These are phyloP conservation scores for Anomalospiza imberbis DNA, from an alignment of 2,797 vertebrate species.

Conservation along the genomic window DNA sequence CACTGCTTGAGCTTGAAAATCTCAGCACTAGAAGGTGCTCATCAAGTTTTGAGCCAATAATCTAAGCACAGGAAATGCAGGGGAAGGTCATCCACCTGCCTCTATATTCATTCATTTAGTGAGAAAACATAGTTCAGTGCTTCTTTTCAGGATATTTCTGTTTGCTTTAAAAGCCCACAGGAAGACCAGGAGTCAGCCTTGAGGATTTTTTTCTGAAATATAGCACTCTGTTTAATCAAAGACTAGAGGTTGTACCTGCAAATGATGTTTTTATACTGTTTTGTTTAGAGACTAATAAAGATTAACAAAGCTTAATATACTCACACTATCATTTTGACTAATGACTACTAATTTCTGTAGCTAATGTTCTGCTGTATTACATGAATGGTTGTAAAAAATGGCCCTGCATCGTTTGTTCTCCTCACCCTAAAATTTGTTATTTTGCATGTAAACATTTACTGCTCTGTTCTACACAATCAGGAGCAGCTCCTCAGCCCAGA, in stretches of 20 bases:
- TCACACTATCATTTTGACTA: neutral
- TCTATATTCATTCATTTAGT: neutral
- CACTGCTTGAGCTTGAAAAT: neutral
- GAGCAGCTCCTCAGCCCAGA: neutral
- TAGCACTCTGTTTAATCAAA: neutral
- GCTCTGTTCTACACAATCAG: neutral
- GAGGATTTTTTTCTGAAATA: neutral
- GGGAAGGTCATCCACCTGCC: neutral
- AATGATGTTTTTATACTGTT: neutral
- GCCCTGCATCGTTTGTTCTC: neutral
- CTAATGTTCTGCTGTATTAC: neutral
- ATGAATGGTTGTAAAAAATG: neutral
- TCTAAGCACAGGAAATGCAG: neutral
- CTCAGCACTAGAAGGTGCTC: neutral
- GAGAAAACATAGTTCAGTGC: neutral
- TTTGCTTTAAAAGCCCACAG: neutral
- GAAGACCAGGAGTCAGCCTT: neutral
- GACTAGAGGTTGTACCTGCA: neutral
- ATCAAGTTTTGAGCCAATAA: neutral
- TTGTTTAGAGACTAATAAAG: slow-evolving; percentile 10
- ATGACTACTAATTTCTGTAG: neutral
- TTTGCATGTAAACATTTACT: neutral
- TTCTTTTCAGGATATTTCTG: neutral
- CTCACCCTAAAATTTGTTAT: neutral
- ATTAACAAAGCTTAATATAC: neutral